These are phyloP conservation scores for Anarsia innoxiella DNA, from an alignment of 2,888 invertebrate genomes.

Conservation along the genomic window DNA sequence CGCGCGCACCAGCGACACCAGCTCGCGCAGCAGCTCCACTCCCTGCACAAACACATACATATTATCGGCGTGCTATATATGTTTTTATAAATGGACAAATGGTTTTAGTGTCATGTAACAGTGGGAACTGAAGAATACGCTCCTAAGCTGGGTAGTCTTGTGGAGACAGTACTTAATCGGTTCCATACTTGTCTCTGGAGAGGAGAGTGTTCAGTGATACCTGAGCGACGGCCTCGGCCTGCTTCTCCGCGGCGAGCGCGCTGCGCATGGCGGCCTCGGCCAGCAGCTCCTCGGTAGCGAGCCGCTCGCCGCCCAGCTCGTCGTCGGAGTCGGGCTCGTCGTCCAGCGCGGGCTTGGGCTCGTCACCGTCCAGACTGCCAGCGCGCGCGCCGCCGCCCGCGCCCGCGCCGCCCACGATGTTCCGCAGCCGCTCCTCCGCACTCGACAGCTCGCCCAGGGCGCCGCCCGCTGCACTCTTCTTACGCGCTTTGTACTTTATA, in stretches of 20 bases:
- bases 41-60: slow-evolving; percentile 18
- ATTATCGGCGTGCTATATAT: no score
- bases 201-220: slow-evolving; percentile 13
- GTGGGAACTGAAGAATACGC: no score
- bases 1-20: slow-evolving; percentile 69
- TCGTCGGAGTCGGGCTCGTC: slow-evolving; percentile 59
- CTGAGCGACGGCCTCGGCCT: slow-evolving; percentile 53
- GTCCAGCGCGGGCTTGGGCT: slow-evolving; percentile 47
- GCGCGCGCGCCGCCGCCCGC: slow-evolving; percentile 16
- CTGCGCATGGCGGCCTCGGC: slow-evolving; percentile 66
- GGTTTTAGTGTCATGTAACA: no score
- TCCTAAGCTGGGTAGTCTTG: no score
- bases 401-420: slow-evolving; percentile 34
- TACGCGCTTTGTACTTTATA: slow-evolving; percentile 62
- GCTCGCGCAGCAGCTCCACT: slow-evolving; percentile 46
- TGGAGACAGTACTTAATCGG: no score
- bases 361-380: slow-evolving; percentile 47
- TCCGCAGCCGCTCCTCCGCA: slow-evolving; percentile 54
- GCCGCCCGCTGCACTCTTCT: slow-evolving; percentile 58
- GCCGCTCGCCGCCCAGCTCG: slow-evolving; percentile 32
- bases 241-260: slow-evolving; percentile 63
- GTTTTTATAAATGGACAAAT: no score
- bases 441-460: slow-evolving; percentile 55
- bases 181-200: no score
- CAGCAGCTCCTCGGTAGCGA: slow-evolving; percentile 56